Evolutionary conservation across 2,888 invertebrate genomes (phyloP).

Genomic region (Drosophila ezoana): DNA sequence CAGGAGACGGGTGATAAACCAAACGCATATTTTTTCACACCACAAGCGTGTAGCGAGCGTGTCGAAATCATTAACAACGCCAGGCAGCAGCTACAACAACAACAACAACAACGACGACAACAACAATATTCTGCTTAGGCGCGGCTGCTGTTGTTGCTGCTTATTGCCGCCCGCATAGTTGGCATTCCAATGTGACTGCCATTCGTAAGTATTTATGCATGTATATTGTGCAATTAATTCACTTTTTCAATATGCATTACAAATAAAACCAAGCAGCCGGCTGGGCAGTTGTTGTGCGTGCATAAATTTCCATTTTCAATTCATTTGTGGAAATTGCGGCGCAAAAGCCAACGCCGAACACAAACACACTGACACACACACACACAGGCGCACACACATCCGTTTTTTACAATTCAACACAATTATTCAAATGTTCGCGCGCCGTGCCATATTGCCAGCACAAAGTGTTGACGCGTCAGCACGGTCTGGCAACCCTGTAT

Average conservation of each 20-base stretch:
- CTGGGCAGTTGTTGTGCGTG: slow-evolving; percentile 23
- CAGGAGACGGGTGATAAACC: slow-evolving; percentile 62
- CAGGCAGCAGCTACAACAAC: slow-evolving; percentile 40
- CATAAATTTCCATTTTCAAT: slow-evolving; percentile 60
- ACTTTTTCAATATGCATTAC: slow-evolving; percentile 68
- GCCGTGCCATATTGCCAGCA: slow-evolving; percentile 56
- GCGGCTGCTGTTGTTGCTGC: slow-evolving; percentile 37
- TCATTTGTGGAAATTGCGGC: slow-evolving; percentile 49
- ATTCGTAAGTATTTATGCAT: slow-evolving; percentile 39
- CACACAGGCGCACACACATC: slow-evolving; percentile 19
- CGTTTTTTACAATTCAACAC: slow-evolving; percentile 41
- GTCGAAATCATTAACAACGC: slow-evolving; percentile 71
- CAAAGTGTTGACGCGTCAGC: slow-evolving; percentile 35
- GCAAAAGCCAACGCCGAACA: slow-evolving; percentile 40
- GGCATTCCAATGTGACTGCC: slow-evolving; percentile 71
- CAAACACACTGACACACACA: slow-evolving; percentile 1
- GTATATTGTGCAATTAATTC: slow-evolving; percentile 78
- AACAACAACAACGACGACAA: slow-evolving; percentile 19
- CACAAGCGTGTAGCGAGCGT: slow-evolving; percentile 52
- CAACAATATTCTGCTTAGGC: slow-evolving; percentile 39
- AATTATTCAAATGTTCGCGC: slow-evolving; percentile 67
- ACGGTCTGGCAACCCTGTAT: slow-evolving; percentile 55
- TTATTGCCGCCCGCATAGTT: slow-evolving; percentile 70
- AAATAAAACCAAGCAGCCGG: slow-evolving; percentile 31
- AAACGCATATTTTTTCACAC: slow-evolving; percentile 78